A percentile compares a stretch with the other conserved stretches of the same genome.
Evolutionary conservation across 2,113 vertebrate genomes (phyloP).

Genomic region (Ictidomys tridecemlineatus): DNA sequence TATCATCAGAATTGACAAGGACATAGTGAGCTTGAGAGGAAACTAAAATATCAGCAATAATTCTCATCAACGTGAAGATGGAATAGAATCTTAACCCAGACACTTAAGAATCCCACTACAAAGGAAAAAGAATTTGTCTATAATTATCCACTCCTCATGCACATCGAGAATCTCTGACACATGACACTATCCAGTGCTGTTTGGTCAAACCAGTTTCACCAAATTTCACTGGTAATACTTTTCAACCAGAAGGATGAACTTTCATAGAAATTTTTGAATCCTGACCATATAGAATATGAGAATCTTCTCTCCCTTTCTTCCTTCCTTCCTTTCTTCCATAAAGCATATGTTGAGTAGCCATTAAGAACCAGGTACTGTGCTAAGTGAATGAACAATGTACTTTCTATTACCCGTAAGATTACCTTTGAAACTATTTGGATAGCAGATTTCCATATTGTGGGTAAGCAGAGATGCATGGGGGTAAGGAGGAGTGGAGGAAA

Average conservation of each 20-base stretch:
- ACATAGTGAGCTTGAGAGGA: slow-evolving; percentile 47
- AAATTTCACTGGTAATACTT: slow-evolving; percentile 41
- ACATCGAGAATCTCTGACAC: slow-evolving; percentile 2
- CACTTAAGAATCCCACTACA: slow-evolving; percentile 72
- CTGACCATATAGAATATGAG: neutral
- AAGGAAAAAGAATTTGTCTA: slow-evolving; percentile 61
- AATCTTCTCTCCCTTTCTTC: neutral
- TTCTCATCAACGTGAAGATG: slow-evolving; percentile 70
- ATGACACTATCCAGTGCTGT: neutral
- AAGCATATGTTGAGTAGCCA: neutral
- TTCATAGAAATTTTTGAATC: slow-evolving; percentile 30
- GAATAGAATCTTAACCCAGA: slow-evolving; percentile 61
- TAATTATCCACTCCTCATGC: slow-evolving; percentile 16
- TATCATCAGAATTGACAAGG: slow-evolving; percentile 65
- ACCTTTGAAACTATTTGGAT: neutral
- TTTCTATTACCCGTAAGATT: neutral
- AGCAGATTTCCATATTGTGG: neutral
- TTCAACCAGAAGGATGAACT: neutral
- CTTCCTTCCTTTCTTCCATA: neutral
- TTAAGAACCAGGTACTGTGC: neutral
- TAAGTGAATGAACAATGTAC: neutral
- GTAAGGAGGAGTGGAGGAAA: neutral
- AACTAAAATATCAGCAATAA: slow-evolving; percentile 58
- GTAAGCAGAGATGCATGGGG: neutral
- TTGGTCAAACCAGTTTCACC: slow-evolving; percentile 34